Evolutionary conservation across 2,797 vertebrate genomes (phyloP), one percentile per base, ranked within the genome.

Genomic region (Nothura maculosa): DNA sequence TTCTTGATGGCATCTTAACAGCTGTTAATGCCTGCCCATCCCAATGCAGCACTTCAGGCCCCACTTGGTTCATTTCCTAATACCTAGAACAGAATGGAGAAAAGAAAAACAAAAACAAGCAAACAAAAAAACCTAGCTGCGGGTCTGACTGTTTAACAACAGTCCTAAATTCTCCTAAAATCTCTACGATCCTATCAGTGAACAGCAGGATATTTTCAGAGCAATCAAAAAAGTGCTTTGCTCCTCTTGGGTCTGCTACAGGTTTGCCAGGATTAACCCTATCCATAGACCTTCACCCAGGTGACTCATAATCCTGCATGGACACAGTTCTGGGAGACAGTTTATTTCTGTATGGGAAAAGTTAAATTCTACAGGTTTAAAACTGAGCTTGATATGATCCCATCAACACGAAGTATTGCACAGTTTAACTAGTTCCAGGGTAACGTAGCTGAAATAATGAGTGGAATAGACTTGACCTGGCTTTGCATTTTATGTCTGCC

Each of bases 101-200:
- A 47, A 22, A 48, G 40, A 40, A 40, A 40, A 40, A 40, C 40
- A 48, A 24, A 48, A 48, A 24, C 22, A 48, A 48, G 12, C 48
- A 15, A 57, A 60, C n/a, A 54, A 0, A 48, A 28, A 54, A 0
- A 74, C 18, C 79, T 27, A 28, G 10, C 21, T 77, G 36, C 38
- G 55, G 50, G 38, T 28, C 6, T 30, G 48, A 50, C 13, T 12
- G 30, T 24, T 30, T n/a, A 74, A 57, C 32, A 34, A 3, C 43
- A 48, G 9, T 27, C 61, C 58, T 21, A 11, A 66, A 30, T 8
- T 57, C 87, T n/a, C 67, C 1, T n/a, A n/a, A n/a, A n/a, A n/a
- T n/a, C n/a, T n/a, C 8, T 2, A 60, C 58, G 32, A 52, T 10
- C 22, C 22, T 0, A 0, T 13, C 10, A 63, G 15, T 0, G 9